phyloP scores from a whole-genome alignment of 2,113 vertebrate species.

The Pseudonaja textilis region DNA sequence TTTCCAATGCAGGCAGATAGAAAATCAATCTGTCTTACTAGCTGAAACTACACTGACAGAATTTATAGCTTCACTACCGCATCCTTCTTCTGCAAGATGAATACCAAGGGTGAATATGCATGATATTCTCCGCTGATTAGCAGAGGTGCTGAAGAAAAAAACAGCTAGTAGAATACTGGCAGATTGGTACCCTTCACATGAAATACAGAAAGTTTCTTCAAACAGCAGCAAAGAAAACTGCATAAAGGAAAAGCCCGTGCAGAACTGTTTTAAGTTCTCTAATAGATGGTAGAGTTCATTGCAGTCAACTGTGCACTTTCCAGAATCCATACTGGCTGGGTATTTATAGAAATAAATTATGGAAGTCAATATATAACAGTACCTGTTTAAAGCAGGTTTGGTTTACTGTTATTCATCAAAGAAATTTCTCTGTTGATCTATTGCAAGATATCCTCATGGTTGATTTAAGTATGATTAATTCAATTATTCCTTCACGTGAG shows the following conservation, averaged over 20 bases:
- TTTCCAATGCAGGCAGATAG: conserved; percentile 41
- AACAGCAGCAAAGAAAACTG: background rate
- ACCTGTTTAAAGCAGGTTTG: background rate
- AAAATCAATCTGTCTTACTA: conserved; percentile 51
- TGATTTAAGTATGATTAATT: background rate
- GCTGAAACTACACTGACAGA: conserved; percentile 21
- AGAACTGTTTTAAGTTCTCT: conserved; percentile 6
- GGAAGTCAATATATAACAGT: background rate
- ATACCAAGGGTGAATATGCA: conserved; percentile 38
- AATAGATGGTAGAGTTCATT: background rate
- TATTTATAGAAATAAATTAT: background rate
- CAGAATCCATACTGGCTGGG: background rate
- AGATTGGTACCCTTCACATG: background rate
- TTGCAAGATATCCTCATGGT: background rate
- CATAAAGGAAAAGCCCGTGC: conserved; percentile 26
- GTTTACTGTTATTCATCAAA: background rate
- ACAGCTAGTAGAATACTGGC: conserved; percentile 14
- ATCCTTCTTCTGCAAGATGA: conserved; percentile 19
- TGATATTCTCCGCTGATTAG: conserved; percentile 31
- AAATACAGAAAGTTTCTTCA: background rate
- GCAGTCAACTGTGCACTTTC: background rate
- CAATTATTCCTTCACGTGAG: background rate
- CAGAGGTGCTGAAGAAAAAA: background rate
- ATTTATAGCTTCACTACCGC: conserved; percentile 41
- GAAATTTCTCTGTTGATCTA: background rate